Evolutionary conservation across 2,888 invertebrate species (phyloP), one percentile per base, ranked within the genome.

Genomic region (Saturnia pavonia): DNA sequence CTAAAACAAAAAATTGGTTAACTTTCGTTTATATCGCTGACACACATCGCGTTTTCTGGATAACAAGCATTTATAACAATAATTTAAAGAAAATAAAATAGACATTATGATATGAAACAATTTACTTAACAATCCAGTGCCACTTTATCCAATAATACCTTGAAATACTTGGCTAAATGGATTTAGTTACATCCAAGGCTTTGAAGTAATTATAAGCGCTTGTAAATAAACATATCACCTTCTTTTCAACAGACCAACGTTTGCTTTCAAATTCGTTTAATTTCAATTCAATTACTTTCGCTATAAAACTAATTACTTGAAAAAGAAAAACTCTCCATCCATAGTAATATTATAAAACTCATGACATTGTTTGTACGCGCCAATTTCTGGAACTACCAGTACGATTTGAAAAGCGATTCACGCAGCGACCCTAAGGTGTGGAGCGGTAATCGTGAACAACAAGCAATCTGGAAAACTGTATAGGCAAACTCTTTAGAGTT

Each of bases 51-150:
- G 7, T 65, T 65, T 9, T 65, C n/a, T 40, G 65, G 65, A n/a
- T 9, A 25, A n/a, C 65, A 42, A 51, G 42, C 57, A 16, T 54
- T 16, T 22, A 27, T 22, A 27, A 22, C 22, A 40, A 65, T 40
- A 9, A n/a, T n/a, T n/a, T n/a, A n/a, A n/a, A n/a, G n/a, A 65
- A 65, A 65, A 34, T 65, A 65, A 57, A 76, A 75, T 80, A 74
- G 75, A 72, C 73, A 76, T 74, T 78, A 77, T 73, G 74, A 78
- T 78, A 78, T 74, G 69, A 77, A 81, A 78, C 81, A 79, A 82
- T 82, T 82, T 78, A 78, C 76, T 77, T 78, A 80, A 76, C 73
- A 69, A 75, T 71, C 69, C 66, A 57, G 45, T 48, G 51, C 71
- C 67, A 75, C 73, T 74, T 74, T 72, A 66, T 68, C 71, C 42